phyloP scores from a whole-genome alignment of 2,113 vertebrate species.

The Arvicanthis niloticus region DNA sequence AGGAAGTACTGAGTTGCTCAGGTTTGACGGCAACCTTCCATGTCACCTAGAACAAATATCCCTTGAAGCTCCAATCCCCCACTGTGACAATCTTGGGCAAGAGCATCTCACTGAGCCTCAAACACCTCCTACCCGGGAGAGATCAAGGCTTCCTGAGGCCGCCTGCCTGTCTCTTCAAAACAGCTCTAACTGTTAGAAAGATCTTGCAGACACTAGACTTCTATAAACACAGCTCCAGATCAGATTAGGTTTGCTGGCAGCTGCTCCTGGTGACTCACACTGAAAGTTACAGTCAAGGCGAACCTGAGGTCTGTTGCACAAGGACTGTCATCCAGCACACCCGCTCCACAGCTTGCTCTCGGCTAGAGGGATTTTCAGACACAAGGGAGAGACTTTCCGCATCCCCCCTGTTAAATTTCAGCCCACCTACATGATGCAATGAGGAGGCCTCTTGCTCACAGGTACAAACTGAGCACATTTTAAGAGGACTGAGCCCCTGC shows the following conservation, averaged over 20 bases:
- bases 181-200: constrained; percentile 54
- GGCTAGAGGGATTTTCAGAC: constrained; percentile 30
- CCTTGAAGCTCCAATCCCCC: not conserved
- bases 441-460: not conserved
- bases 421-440: not conserved
- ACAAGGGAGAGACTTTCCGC: not conserved
- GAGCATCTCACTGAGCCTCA: not conserved
- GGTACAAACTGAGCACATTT: constrained; percentile 1
- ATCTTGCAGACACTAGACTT: constrained; percentile 49
- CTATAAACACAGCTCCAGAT: constrained; percentile 50
- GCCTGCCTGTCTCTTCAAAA: constrained; percentile 37
- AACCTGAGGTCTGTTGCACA: constrained; percentile 32
- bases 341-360: not conserved
- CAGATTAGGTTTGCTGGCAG: constrained; percentile 67
- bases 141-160: not conserved
- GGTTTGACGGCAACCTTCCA: not conserved
- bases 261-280: constrained; percentile 44
- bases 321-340: not conserved
- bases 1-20: not conserved
- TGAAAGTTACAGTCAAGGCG: not conserved
- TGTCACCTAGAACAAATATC: not conserved
- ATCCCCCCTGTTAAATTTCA: constrained; percentile 20
- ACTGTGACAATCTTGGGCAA: not conserved
- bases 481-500: not conserved
- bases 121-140: not conserved